These are phyloP conservation scores for Murina feae DNA, from an alignment of 2,113 vertebrate species.

Conservation along the genomic window DNA sequence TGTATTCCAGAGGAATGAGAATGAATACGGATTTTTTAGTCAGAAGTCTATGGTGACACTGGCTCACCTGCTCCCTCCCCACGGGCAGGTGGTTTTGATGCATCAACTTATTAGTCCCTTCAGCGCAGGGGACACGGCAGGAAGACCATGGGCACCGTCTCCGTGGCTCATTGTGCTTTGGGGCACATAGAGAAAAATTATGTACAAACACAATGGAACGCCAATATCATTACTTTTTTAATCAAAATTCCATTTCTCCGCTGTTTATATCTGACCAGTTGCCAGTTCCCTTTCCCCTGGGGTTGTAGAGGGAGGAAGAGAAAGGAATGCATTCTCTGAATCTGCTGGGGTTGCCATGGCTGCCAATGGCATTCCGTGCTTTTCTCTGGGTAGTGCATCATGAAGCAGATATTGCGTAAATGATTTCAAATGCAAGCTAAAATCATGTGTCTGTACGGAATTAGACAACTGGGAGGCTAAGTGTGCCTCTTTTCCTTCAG, in stretches of 20 bases:
- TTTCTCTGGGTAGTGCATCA: not conserved
- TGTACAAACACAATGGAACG: not conserved
- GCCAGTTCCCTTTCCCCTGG: not conserved
- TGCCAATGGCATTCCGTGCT: not conserved
- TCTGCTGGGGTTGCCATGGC: not conserved
- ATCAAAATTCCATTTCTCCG: not conserved
- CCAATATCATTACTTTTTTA: not conserved
- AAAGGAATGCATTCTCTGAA: not conserved
- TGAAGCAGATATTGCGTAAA: not conserved
- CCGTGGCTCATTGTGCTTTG: not conserved
- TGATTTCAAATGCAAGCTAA: not conserved
- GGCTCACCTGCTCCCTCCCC: not conserved
- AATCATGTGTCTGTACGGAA: not conserved
- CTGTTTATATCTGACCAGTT: not conserved
- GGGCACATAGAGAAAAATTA: not conserved
- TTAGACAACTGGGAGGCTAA: not conserved
- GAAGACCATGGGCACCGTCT: not conserved
- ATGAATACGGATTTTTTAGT: not conserved
- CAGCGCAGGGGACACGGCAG: fast-evolving
- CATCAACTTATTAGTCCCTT: not conserved
- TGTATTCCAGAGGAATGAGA: not conserved
- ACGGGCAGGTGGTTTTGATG: not conserved
- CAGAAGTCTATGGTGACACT: not conserved
- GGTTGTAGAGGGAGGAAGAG: not conserved
- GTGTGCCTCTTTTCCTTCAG: not conserved